These are phyloP conservation scores for Rhyacophila brunnea DNA, from an alignment of 1,140 invertebrate genomes.

Conservation along the genomic window DNA sequence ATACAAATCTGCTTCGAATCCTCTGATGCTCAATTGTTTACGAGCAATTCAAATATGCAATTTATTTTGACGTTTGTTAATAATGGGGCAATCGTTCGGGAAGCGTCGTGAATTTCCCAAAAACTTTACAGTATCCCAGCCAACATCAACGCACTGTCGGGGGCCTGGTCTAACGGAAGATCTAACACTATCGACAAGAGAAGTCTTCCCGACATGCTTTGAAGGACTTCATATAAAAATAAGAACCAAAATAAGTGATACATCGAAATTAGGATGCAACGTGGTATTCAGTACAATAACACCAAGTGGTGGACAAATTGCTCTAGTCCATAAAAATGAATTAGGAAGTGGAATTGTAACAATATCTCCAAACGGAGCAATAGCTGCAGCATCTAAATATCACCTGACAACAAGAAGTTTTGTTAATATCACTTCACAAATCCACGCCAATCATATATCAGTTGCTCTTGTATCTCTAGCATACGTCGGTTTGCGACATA, in stretches of 20 bases:
- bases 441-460: no score
- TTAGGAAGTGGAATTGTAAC: no score
- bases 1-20: no score
- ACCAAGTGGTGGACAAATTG: conserved; percentile 9
- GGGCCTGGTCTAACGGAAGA: conserved; percentile 18
- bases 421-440: no score
- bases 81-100: conserved; percentile 7
- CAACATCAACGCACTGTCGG: conserved; percentile 3
- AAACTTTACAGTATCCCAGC: conserved; percentile 3
- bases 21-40: no score
- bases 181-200: conserved; percentile 3
- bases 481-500: no score
- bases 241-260: not conserved
- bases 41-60: no score
- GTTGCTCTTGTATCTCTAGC: no score
- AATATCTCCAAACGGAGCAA: no score
- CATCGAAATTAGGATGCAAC: conserved; percentile 4
- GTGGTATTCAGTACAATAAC: conserved; percentile 16
- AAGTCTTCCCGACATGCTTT: conserved; percentile 17
- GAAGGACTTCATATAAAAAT: conserved; percentile 12
- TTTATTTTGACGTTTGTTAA: not conserved
- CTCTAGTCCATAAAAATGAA: not conserved
- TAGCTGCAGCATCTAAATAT: no score
- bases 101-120: conserved; percentile 9
- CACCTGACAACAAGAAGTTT: no score